Percentiles rank a stretch among this genome's conserved stretches.
These are phyloP conservation scores for Camponotus fellah DNA, from an alignment of 2,888 invertebrate genomes.

Conservation along the genomic window DNA sequence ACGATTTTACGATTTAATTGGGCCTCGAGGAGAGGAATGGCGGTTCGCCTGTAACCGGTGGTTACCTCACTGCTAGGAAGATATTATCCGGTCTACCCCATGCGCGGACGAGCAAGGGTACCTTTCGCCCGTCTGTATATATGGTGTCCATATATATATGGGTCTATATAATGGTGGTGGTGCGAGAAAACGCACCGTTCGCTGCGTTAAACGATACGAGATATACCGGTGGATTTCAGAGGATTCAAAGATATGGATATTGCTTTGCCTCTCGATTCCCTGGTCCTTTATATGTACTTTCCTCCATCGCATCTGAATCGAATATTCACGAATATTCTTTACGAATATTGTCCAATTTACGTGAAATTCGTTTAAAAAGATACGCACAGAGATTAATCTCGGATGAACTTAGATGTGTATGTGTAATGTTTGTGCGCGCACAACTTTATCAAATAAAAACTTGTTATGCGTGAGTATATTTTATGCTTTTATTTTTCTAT, in stretches of 20 bases:
- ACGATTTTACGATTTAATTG: conserved; percentile 79
- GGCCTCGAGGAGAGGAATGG: conserved; percentile 58
- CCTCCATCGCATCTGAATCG: not conserved
- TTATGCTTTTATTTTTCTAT: not conserved
- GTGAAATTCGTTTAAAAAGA: not conserved
- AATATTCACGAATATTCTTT: not conserved
- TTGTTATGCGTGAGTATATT: not conserved
- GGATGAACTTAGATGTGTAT: no score
- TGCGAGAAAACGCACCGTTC: conserved; percentile 64
- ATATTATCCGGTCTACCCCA: conserved; percentile 70
- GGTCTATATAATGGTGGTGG: conserved; percentile 62
- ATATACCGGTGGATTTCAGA: conserved; percentile 44
- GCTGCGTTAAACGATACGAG: conserved; percentile 65
- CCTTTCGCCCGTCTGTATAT: conserved; percentile 50
- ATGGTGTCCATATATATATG: no score
- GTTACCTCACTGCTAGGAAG: conserved; percentile 76
- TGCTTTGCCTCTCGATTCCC: conserved; percentile 1
- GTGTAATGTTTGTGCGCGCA: not conserved
- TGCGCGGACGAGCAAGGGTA: conserved; percentile 55
- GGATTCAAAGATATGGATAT: conserved; percentile 15
- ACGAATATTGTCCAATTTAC: not conserved
- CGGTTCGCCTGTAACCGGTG: conserved; percentile 67
- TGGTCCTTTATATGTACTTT: conserved; percentile 14
- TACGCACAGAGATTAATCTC: not conserved
- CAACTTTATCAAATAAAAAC: conserved; percentile 9